phyloP scores from a whole-genome alignment of 2,113 vertebrate genomes.

The Amia ocellicauda region DNA sequence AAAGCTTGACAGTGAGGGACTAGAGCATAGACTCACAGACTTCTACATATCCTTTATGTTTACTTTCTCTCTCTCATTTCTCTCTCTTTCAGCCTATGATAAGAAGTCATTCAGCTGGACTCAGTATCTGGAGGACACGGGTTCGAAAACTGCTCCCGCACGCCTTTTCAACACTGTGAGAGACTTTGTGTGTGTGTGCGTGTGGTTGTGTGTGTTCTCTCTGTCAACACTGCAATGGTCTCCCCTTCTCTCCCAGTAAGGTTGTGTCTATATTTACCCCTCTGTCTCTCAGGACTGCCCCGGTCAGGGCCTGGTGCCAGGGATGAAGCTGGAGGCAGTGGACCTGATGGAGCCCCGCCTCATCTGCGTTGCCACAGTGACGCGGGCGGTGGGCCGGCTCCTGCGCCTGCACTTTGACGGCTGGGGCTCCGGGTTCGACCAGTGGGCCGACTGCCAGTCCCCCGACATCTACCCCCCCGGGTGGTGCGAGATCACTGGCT shows the following conservation, averaged over 20 bases:
- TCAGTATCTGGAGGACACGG: constrained; percentile 75
- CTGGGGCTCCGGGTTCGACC: constrained; percentile 93
- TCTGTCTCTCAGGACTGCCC: constrained; percentile 74
- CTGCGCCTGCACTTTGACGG: constrained; percentile 94
- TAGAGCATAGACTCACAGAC: too few species aligned
- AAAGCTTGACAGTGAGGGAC: too few species aligned
- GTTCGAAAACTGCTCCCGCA: constrained; percentile 67
- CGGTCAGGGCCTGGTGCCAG: constrained; percentile 78
- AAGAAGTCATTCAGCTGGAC: constrained; percentile 77
- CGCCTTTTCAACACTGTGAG: constrained; percentile 87
- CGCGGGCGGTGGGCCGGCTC: constrained; percentile 78
- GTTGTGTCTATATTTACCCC: background rate
- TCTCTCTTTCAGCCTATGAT: constrained; percentile 65
- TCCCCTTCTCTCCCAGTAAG: background rate
- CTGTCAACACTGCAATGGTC: background rate
- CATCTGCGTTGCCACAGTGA: constrained; percentile 90
- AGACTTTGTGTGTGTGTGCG: background rate
- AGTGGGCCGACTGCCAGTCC: constrained; percentile 94
- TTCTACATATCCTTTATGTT: too few species aligned
- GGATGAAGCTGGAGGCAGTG: constrained; percentile 93
- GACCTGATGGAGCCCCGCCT: constrained; percentile 95
- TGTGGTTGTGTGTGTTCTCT: background rate
- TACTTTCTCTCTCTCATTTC: background rate
- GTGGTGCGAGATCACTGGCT: constrained; percentile 90
- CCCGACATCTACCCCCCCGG: constrained; percentile 93